Evolutionary conservation across 2,113 vertebrate genomes (phyloP).

Genomic region (Malurus melanocephalus): DNA sequence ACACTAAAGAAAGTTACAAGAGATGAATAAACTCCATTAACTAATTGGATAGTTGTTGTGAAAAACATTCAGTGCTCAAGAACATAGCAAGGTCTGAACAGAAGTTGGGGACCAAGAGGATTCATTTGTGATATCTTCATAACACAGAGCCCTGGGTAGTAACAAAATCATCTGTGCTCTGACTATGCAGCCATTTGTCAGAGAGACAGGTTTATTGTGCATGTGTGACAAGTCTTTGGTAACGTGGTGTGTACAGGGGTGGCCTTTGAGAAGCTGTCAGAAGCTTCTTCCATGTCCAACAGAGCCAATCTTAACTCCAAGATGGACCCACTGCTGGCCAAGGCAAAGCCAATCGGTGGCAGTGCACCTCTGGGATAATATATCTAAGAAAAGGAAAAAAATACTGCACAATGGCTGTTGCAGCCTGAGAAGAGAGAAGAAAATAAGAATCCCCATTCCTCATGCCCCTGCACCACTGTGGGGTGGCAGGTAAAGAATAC

Average conservation of each 20-base stretch:
- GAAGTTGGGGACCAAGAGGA: background rate
- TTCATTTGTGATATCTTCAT: background rate
- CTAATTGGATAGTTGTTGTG: background rate
- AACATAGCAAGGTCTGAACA: background rate
- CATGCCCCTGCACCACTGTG: background rate
- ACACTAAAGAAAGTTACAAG: background rate
- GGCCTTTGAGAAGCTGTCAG: background rate
- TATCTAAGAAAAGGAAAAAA: background rate
- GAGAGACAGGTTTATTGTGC: background rate
- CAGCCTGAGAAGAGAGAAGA: background rate
- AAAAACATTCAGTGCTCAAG: background rate
- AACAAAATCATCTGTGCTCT: background rate
- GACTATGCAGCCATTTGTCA: background rate
- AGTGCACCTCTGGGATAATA: background rate
- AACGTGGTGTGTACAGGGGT: background rate
- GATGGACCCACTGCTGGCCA: accelerated
- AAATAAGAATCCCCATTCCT: background rate
- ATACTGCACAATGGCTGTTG: no score
- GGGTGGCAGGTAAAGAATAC: background rate
- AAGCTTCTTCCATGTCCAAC: background rate
- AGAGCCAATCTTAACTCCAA: background rate
- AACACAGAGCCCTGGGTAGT: background rate
- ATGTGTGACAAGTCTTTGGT: background rate
- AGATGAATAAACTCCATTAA: background rate
- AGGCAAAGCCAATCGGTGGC: background rate